phyloP scores from a whole-genome alignment of 1,140 invertebrate genomes.

The Liolophura sinensis region DNA sequence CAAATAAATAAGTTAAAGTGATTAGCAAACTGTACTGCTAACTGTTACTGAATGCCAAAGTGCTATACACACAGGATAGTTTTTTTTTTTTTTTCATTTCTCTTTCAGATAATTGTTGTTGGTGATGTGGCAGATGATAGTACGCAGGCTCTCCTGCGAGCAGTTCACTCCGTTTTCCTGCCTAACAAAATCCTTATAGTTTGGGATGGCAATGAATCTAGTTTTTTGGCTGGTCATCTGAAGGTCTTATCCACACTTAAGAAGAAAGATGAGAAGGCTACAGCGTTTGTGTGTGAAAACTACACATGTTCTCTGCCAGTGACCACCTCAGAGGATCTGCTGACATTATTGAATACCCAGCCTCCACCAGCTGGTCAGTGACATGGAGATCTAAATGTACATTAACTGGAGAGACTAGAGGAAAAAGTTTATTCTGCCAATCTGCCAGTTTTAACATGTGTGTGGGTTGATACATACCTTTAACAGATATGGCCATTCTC shows the following conservation, averaged over 20 bases:
- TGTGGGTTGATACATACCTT: too few relatives aligned
- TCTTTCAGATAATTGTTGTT: slow-evolving; percentile 64
- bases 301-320: slow-evolving; percentile 79
- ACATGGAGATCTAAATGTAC: too few relatives aligned
- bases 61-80: too few relatives aligned
- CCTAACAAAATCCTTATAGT: slow-evolving; percentile 73
- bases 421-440: too few relatives aligned
- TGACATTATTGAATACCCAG: too few relatives aligned
- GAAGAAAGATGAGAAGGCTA: slow-evolving; percentile 64
- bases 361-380: too few relatives aligned
- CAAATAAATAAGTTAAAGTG: too few relatives aligned
- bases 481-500: too few relatives aligned
- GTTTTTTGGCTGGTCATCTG: slow-evolving; percentile 24
- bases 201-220: slow-evolving; percentile 59
- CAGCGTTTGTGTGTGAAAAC: slow-evolving; percentile 81
- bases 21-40: too few relatives aligned
- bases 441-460: too few relatives aligned
- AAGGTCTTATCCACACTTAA: slow-evolving; percentile 50
- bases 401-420: too few relatives aligned
- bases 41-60: too few relatives aligned
- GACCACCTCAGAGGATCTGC: slow-evolving; percentile 69
- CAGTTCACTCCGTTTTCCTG: slow-evolving; percentile 70
- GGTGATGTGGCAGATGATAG: slow-evolving; percentile 66
- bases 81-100: slow-evolving; percentile 25
- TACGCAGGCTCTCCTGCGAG: slow-evolving; percentile 63